Evolutionary conservation across 37 sponge, comb jelly and placozoan genomes (phyloP), one percentile per base, ranked within the genome.

Genomic region (Beroe forskalii): DNA sequence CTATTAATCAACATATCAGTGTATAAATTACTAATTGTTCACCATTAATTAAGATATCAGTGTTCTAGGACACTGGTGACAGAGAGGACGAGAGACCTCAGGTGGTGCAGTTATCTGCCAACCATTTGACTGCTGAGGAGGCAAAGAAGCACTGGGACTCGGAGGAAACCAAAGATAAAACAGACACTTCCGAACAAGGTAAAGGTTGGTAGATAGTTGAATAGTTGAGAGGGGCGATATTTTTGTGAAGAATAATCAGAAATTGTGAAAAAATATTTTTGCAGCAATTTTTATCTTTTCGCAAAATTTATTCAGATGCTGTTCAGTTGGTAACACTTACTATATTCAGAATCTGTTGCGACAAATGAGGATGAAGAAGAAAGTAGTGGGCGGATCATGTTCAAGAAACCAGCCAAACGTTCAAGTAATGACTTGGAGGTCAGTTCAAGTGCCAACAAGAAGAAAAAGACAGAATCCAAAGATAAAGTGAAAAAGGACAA

Each of bases 401-500:
- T 80, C 55, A 80, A 38, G 20, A 80, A 80, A 80, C 48, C 86
- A 28, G 42, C 44, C 28, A 80, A 80, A 44, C 44, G 86, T 23
- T 23, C n/a, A 44, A 44, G 86, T 43, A 80, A 3, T 44, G 86
- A 80, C 0, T n/a, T 44, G 40, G 55, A 44, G n/a, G n/a, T n/a
- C n/a, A n/a, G n/a, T 37, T 44, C 35, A 25, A 80, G 35, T 27
- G 31, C 4, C 30, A 80, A 48, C 27, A 80, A 80, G 27, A 80
- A 80, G 86, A 44, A 41, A n/a, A 80, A 80, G 40, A 23, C 55
- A n/a, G 86, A 20, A 1, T 25, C 20, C 30, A 80, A 42, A 43
- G 35, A 80, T 14, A 80, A 80, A 20, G 75, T 36, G 75, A 80
- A 80, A 48, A 80, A 80, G 55, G 86, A 80, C n/a, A 80, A 80